Evolutionary conservation across 2,888 invertebrate genomes (phyloP), one percentile per base, ranked within the genome.

Genomic region (Melinaea marsaeus): DNA sequence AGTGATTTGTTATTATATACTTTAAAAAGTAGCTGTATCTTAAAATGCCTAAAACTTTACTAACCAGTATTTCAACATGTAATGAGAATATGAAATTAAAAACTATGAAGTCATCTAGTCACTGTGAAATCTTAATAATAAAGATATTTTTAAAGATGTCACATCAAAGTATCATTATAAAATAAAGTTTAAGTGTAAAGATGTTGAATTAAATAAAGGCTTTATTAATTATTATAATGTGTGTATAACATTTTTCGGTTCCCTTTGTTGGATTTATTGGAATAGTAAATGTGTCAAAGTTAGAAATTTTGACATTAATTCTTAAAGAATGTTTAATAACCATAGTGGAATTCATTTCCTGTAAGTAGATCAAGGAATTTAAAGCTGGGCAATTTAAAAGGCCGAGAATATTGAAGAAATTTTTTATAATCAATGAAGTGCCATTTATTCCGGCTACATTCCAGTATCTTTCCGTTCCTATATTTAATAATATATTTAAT

Each of bases 311-410:
- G 71, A 72, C 73, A 78, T 77, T 76, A 74, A 72, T 76, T 75
- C 78, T 79, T 78, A 81, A 88, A 88, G 88, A 86, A 88, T 86
- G 88, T 88, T 88, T 88, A 88, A 88, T 87, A 78, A 75, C 75
- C 76, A 79, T 84, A 88, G 85, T 85, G 80, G 84, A 87, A 84
- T 86, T 87, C 83, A 86, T 86, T 88, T 86, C 82, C 81, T 78
- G 72, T 70, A 74, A 81, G 78, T 78, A 78, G 80, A 82, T 81
- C 76, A 75, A 74, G 63, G 74, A 80, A 78, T 79, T 80, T 75
- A 72, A 81, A 84, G 77, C 84, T 76, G 71, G 75, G 74, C 78
- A 80, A 80, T 84, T 83, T 78, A 71, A 71, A 71, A 72, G 70
- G 70, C 73, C 74, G 74, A 74, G 72, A 81, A 81, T 85, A 86